phyloP scores from a whole-genome alignment of 2,888 invertebrate genomes.

The Eilema depressum region DNA sequence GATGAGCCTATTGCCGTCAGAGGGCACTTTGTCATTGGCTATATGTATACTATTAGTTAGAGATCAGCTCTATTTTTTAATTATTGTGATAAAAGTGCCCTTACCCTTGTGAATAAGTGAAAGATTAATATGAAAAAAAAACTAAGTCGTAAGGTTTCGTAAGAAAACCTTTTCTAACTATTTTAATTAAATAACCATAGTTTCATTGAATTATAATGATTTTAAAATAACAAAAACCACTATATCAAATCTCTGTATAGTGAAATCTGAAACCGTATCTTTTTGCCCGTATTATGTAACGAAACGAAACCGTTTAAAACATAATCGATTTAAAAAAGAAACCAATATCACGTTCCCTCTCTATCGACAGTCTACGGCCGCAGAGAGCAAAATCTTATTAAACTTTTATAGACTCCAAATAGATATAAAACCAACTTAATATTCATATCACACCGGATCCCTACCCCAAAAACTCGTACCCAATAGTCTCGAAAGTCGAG shows the following conservation, averaged over 20 bases:
- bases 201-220: too few species aligned
- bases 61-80: too few species aligned
- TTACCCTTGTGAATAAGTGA: too few species aligned
- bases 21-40: too few species aligned
- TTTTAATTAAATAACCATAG: too few species aligned
- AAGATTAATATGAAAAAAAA: too few species aligned
- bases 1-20: too few species aligned
- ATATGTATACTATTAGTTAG: too few species aligned
- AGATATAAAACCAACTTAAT: conserved; percentile 11
- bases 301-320: not conserved
- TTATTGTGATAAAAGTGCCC: too few species aligned
- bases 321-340: not conserved
- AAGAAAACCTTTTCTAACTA: too few species aligned
- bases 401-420: conserved; percentile 6
- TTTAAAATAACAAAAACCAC: too few species aligned
- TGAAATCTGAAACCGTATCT: not conserved
- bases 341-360: not conserved
- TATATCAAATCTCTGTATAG: not conserved
- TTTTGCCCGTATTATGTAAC: not conserved
- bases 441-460: conserved; percentile 25
- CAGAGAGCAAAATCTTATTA: conserved; percentile 11
- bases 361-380: not conserved
- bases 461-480: conserved; percentile 21
- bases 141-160: too few species aligned
- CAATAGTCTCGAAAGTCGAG: conserved; percentile 24